phyloP scores from a whole-genome alignment of 1,140 invertebrate genomes.

The Drosophila pachea region DNA sequence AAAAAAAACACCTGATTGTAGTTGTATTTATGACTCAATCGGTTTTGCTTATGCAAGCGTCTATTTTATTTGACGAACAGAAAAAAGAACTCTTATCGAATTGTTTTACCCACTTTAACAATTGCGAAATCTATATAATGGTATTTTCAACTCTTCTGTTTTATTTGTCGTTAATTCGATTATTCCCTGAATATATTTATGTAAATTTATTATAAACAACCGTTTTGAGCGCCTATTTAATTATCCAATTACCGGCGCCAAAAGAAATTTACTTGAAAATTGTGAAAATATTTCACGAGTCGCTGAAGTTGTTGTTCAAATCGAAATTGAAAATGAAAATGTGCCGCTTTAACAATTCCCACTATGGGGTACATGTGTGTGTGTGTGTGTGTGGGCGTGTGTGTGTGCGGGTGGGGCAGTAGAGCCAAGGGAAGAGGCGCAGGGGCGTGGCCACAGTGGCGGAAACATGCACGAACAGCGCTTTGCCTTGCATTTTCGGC shows the following conservation, averaged over 20 bases:
- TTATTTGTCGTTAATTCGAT: slow-evolving; percentile 41
- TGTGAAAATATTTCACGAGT: slow-evolving; percentile 46
- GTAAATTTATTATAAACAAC: slow-evolving; percentile 55
- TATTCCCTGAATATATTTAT: slow-evolving; percentile 55
- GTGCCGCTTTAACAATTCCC: slow-evolving; percentile 24
- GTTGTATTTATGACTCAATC: slow-evolving; percentile 9
- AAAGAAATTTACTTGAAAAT: slow-evolving; percentile 59
- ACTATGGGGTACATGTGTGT: slow-evolving; percentile 3
- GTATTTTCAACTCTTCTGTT: slow-evolving; percentile 19
- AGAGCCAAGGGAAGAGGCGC: neutral
- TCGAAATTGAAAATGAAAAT: slow-evolving; percentile 17
- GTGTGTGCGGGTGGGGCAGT: neutral
- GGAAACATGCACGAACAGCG: slow-evolving; percentile 45
- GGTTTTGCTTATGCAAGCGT: too few relatives aligned
- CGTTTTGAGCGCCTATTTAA: slow-evolving; percentile 65
- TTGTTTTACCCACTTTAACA: slow-evolving; percentile 48
- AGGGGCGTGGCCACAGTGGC: slow-evolving; percentile 20
- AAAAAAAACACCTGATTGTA: too few relatives aligned
- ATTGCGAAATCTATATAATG: slow-evolving; percentile 55
- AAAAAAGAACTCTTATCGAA: neutral
- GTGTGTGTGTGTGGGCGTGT: neutral
- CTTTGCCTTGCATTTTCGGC: slow-evolving; percentile 50
- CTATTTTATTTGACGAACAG: too few relatives aligned
- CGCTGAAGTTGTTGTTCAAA: slow-evolving; percentile 36
- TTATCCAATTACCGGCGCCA: slow-evolving; percentile 65